Percentiles rank a stretch among this genome's conserved stretches.
These are phyloP conservation scores for Molorchus minor DNA, from an alignment of 2,888 invertebrate species.

Conservation along the genomic window DNA sequence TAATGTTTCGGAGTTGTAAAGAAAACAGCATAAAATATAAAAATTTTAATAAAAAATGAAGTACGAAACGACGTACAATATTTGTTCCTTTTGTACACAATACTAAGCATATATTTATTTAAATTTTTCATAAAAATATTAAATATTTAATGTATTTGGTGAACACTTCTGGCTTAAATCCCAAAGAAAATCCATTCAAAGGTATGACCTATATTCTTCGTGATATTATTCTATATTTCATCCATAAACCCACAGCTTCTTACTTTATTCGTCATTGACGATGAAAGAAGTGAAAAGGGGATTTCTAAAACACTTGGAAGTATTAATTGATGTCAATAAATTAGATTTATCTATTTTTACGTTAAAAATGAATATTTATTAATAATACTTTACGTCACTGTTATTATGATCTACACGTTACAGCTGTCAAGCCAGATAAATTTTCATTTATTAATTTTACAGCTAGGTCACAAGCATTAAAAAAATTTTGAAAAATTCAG, in stretches of 20 bases:
- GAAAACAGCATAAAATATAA: too few relatives aligned
- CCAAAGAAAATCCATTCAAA: constrained; percentile 10
- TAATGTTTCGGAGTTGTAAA: too few relatives aligned
- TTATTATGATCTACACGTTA: too few relatives aligned
- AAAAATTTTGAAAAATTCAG: too few relatives aligned
- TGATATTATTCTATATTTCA: not conserved
- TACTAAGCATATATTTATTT: constrained; percentile 6
- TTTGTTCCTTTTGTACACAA: too few relatives aligned
- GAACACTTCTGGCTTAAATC: constrained; percentile 15
- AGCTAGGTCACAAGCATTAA: too few relatives aligned
- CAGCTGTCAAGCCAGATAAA: constrained; percentile 4
- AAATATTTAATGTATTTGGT: constrained; percentile 16
- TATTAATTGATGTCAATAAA: constrained; percentile 17
- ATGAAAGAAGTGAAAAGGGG: too few relatives aligned
- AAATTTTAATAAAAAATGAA: too few relatives aligned
- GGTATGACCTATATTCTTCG: not conserved
- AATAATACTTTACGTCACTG: constrained; percentile 5
- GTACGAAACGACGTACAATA: too few relatives aligned
- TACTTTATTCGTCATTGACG: constrained; percentile 7
- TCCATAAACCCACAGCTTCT: constrained; percentile 7
- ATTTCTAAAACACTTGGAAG: constrained; percentile 17
- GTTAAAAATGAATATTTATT: constrained; percentile 7
- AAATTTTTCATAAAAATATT: constrained; percentile 13
- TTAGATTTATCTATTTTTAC: constrained; percentile 6
- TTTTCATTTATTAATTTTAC: not conserved